Percentiles rank a stretch among this genome's conserved stretches.
phyloP scores from a whole-genome alignment of 2,888 invertebrate species.

The Agrochola litura region DNA sequence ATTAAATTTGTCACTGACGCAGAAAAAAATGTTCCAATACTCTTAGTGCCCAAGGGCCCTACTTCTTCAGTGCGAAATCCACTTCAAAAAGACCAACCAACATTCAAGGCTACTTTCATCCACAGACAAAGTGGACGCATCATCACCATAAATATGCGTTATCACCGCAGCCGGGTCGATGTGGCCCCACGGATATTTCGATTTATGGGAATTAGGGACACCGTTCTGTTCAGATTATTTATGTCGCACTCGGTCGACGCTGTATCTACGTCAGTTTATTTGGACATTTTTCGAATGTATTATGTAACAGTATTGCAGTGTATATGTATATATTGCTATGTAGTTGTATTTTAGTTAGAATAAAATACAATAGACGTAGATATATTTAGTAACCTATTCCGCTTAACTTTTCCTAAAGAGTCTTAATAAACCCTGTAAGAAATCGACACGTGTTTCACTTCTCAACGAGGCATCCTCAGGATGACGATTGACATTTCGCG shows the following conservation, averaged over 20 bases:
- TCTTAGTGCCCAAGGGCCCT: not conserved
- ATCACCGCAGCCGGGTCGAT: slow-evolving; percentile 69
- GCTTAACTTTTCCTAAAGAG: too few species aligned
- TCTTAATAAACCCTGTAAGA: too few species aligned
- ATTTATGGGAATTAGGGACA: slow-evolving; percentile 80
- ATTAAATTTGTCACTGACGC: too few species aligned
- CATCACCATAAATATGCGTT: slow-evolving; percentile 72
- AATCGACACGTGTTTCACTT: too few species aligned
- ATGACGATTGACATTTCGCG: too few species aligned
- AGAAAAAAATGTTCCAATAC: not conserved
- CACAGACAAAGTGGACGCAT: slow-evolving; percentile 60
- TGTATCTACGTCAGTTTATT: slow-evolving; percentile 57
- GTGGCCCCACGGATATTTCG: slow-evolving; percentile 74
- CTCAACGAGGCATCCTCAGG: too few species aligned
- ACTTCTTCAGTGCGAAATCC: slow-evolving; percentile 1
- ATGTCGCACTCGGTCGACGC: slow-evolving; percentile 62
- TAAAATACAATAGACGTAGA: too few species aligned
- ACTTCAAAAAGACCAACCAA: slow-evolving; percentile 30
- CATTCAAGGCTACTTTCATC: slow-evolving; percentile 38
- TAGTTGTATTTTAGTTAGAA: not conserved
- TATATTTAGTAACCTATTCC: too few species aligned
- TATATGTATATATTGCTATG: slow-evolving; percentile 4
- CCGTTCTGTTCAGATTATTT: slow-evolving; percentile 67
- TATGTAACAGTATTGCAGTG: slow-evolving; percentile 27
- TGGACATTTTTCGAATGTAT: slow-evolving; percentile 47